Evolutionary conservation across 2,113 vertebrate species (phyloP), one percentile per base, ranked within the genome.

Genomic region (Caloenas nicobarica): DNA sequence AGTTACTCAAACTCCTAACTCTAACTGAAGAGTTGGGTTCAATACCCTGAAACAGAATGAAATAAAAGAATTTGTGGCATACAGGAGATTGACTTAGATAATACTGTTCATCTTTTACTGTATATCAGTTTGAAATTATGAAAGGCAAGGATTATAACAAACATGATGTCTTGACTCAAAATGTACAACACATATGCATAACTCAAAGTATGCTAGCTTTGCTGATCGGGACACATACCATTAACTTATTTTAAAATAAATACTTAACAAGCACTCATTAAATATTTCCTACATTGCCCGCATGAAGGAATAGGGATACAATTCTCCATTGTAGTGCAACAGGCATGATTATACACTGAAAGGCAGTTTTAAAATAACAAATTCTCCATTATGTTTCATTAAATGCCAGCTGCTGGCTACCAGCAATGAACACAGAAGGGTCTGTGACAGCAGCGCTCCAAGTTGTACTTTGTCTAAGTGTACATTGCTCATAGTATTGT

Each of bases 341-440:
- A 89, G 53, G 57, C 61, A 62, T n/a, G 46, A 48, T 92, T 92
- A 48, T 81, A 95, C 62, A 72, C 76, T 50, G 93, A 95, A 88
- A 89, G 56, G 74, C 70, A 66, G 65, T 50, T 96, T 92, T 92
- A 92, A 93, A 96, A 96, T 76, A 96, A 95, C 86, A 86, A 70
- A 62, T 91, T 94, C 72, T 83, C 90, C 64, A 46, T 87, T 92
- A 91, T 70, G 50, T 69, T 93, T 91, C 46, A 34, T 92, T 95
- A 93, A 89, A 94, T 95, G 57, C 91, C 73, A 81, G 58, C 88
- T 87, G 73, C 73, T 91, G 85, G 88, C 92, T 76, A 69, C 77
- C 50, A 44, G 87, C 87, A 58, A 21, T 16, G 70, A 89, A 70
- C 78, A 82, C 58, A 80, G 84, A 88, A 81, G 29, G 65, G 62